These are phyloP conservation scores for Leptinotarsa tumamoca DNA, from an alignment of 2,888 invertebrate genomes.

Conservation along the genomic window DNA sequence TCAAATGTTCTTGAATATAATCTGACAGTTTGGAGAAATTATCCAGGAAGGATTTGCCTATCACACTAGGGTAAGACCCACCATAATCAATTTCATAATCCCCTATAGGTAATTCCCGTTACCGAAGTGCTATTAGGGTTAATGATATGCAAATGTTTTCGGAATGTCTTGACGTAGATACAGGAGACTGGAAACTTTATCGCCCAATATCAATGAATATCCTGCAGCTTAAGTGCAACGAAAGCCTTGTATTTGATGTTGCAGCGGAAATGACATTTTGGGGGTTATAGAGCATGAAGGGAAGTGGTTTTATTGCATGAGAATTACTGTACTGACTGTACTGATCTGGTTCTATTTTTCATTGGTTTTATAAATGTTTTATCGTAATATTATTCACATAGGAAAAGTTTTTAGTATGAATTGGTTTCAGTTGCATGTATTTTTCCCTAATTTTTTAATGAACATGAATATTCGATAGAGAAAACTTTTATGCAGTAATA, in stretches of 20 bases:
- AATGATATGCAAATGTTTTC: constrained; percentile 17
- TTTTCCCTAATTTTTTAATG: too few species aligned
- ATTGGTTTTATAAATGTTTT: too few species aligned
- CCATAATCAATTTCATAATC: constrained; percentile 16
- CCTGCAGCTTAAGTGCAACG: background rate
- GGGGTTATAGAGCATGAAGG: background rate
- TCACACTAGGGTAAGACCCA: background rate
- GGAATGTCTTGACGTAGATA: constrained; percentile 5
- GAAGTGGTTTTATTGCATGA: too few species aligned
- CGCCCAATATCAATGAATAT: background rate
- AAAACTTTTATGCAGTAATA: too few species aligned
- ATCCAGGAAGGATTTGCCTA: constrained; percentile 9
- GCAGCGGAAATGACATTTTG: background rate
- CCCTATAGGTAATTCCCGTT: constrained; percentile 8
- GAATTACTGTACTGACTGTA: too few species aligned
- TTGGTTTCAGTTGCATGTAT: too few species aligned
- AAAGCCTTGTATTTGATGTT: background rate
- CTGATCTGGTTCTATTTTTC: too few species aligned
- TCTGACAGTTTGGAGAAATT: background rate
- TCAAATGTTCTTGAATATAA: background rate
- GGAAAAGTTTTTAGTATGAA: too few species aligned
- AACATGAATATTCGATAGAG: too few species aligned
- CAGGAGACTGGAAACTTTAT: background rate
- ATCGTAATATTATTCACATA: too few species aligned
- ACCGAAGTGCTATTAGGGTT: constrained; percentile 15